A percentile compares a stretch with the other conserved stretches of the same genome.
phyloP scores from a whole-genome alignment of 2,888 invertebrate species.

The Tiphia femorata region DNA sequence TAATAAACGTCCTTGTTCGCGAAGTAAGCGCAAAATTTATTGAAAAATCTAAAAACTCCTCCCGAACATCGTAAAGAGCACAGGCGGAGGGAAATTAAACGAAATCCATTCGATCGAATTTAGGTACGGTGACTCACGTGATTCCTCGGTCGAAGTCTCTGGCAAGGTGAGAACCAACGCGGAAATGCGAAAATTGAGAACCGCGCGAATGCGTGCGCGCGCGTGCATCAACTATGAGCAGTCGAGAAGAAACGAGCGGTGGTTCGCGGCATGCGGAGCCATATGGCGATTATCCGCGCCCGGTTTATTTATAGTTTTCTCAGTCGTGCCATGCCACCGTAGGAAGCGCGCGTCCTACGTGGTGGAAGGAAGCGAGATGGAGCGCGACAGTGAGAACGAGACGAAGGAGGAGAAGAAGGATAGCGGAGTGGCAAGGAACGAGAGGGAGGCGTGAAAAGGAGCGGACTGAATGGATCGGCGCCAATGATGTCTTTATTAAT shows the following conservation, averaged over 20 bases:
- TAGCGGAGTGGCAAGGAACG: too few relatives aligned
- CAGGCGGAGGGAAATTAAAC: too few relatives aligned
- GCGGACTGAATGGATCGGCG: too few relatives aligned
- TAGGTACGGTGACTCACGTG: background rate
- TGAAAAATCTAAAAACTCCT: too few relatives aligned
- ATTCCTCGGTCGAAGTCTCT: background rate
- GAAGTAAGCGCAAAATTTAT: too few relatives aligned
- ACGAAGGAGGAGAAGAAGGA: background rate
- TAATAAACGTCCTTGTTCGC: too few relatives aligned
- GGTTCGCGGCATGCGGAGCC: constrained; percentile 38
- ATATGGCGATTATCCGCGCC: constrained; percentile 50
- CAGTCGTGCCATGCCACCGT: constrained; percentile 22
- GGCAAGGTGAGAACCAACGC: too few relatives aligned
- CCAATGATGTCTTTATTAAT: too few relatives aligned
- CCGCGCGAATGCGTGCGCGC: background rate
- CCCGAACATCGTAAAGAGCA: too few relatives aligned
- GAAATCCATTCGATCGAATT: background rate
- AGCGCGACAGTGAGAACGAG: constrained; percentile 1
- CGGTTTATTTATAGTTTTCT: constrained; percentile 47
- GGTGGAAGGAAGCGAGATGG: constrained; percentile 21
- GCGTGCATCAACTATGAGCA: constrained; percentile 3
- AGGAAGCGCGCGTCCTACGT: constrained; percentile 27
- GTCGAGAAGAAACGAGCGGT: constrained; percentile 9
- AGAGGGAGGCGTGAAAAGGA: too few relatives aligned
- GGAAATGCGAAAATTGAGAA: too few relatives aligned